phyloP scores from a whole-genome alignment of 1,140 invertebrate species.

The Lasioglossum baleicum region DNA sequence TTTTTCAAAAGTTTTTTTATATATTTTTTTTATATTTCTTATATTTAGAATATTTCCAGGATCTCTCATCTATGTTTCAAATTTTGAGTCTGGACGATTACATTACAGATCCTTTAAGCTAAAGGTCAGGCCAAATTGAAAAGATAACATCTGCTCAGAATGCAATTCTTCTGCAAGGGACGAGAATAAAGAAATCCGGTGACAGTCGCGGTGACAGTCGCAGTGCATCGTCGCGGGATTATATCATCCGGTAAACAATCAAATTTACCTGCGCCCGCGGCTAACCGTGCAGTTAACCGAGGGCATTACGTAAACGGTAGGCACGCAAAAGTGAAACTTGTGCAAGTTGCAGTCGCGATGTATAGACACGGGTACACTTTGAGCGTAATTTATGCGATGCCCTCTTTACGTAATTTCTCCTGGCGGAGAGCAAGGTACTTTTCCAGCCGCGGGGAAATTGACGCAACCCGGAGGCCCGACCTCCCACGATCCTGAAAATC shows the following conservation, averaged over 20 bases:
- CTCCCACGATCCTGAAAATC: neutral
- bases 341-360: neutral
- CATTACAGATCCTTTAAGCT: too few species aligned
- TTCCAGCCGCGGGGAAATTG: neutral
- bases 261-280: neutral
- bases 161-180: too few species aligned
- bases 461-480: neutral
- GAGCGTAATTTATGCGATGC: conserved; percentile 1
- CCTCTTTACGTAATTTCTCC: conserved; percentile 6
- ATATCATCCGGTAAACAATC: neutral
- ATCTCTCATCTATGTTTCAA: too few species aligned
- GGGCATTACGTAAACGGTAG: neutral
- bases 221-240: neutral
- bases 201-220: too few species aligned
- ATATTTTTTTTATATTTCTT: too few species aligned
- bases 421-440: neutral
- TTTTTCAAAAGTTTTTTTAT: too few species aligned
- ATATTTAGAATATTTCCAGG: too few species aligned
- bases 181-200: too few species aligned
- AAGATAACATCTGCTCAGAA: too few species aligned
- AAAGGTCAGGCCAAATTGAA: too few species aligned
- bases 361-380: neutral
- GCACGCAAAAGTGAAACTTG: neutral
- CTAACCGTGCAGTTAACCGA: neutral
- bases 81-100: too few species aligned